Conservation (phyloP, 2,113 vertebrate genomes). For the Brachyhypopomus occidentalis region DNA sequence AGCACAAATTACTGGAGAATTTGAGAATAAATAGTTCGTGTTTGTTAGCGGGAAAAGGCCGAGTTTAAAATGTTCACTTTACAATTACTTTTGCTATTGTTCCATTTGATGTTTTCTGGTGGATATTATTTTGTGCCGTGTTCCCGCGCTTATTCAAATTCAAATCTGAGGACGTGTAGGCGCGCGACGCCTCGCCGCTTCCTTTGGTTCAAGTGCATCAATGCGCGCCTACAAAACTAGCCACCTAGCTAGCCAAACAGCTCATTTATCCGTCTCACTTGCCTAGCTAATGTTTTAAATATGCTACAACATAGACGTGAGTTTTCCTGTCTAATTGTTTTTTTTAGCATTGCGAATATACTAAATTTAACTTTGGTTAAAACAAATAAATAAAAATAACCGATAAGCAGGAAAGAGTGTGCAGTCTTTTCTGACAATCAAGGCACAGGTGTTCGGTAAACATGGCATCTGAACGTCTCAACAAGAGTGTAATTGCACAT, state of each 20-base stretch:
- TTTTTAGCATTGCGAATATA: too few species aligned
- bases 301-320: too few species aligned
- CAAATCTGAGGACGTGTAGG: slow-evolving; percentile 60
- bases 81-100: neutral
- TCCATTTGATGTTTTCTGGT: neutral
- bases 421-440: neutral
- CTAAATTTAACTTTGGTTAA: too few species aligned
- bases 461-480: slow-evolving; percentile 47
- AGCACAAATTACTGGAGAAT: neutral
- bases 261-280: too few species aligned
- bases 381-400: too few species aligned
- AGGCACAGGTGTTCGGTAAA: slow-evolving; percentile 47
- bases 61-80: neutral
- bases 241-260: too few species aligned
- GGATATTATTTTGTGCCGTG: neutral
- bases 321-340: too few species aligned
- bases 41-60: too few species aligned
- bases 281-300: slow-evolving; percentile 6
- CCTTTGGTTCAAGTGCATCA: slow-evolving; percentile 71
- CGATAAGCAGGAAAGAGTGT: too few species aligned
- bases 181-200: slow-evolving; percentile 60
- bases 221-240: slow-evolving; percentile 58
- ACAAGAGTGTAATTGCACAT: neutral
- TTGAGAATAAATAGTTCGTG: too few species aligned
- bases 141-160: slow-evolving; percentile 81